Evolutionary conservation across 92 coral and sea anemone genomes (phyloP), one percentile per base, ranked within the genome.

Genomic region (Porites divaricata): DNA sequence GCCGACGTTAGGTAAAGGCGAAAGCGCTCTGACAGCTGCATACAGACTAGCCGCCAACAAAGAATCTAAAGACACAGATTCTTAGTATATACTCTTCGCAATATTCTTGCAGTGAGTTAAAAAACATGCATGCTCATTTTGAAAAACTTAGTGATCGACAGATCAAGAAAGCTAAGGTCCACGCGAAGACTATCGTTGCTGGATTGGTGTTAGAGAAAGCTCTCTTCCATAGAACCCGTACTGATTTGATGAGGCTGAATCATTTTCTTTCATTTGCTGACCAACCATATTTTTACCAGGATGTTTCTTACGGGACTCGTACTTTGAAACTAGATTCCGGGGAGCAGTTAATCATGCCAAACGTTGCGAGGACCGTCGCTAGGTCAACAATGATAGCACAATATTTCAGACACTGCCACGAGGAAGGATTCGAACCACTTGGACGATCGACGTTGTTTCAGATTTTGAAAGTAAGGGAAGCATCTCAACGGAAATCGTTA

Each of bases 381-480:
- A 77, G 93, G 20, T 90, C 93, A 57, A 86, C 93, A 13, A 90
- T 90, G 90, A 86, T 82, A 49, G 81, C 69, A 64, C 93, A 86
- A 65, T 90, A 90, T 45, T 51, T 68, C 63, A 67, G 70, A 28
- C 77, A 75, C 20, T 90, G 90, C 83, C 69, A 57, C 10, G 87
- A 76, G 9, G 87, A 90, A 81, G 86, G 63, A 19, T 73, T 75
- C 70, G 81, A 83, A 67, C 77, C 92, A 56, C 89, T 89, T n/a
- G 81, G 89, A 64, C 23, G 86, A 58, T 74, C 92, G 67, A 89
- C 93, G 25, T 74, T 83, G 86, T 89, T 57, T 63, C 79, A 81
- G 74, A 89, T 89, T 17, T 89, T 79, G 65, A 84, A 85, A 52
- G 83, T 75, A 41, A 74, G 93, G 52, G 93, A 89, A 80, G 71